A percentile compares a stretch with the other conserved stretches of the same genome.
Evolutionary conservation across 2,113 vertebrate genomes (phyloP).

Genomic region (Saguinus imperator): DNA sequence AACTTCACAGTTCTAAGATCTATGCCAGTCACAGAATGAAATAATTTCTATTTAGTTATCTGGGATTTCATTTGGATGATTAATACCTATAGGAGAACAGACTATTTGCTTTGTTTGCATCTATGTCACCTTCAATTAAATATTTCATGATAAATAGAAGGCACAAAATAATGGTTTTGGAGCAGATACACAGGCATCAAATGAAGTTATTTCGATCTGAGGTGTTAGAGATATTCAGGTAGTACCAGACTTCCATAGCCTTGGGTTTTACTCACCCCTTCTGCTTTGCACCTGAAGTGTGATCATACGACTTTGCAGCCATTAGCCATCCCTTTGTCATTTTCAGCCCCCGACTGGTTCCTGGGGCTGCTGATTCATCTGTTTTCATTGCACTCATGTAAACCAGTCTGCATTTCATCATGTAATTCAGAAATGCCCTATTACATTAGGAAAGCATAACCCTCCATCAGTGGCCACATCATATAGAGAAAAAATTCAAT

Average conservation of each 20-base stretch:
- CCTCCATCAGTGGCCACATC: background rate
- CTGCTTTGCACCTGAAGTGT: background rate
- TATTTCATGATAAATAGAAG: background rate
- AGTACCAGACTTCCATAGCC: background rate
- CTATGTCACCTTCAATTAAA: background rate
- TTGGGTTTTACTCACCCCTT: background rate
- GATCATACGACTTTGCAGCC: background rate
- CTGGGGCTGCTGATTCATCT: background rate
- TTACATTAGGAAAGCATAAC: background rate
- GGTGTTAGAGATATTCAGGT: background rate
- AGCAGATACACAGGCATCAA: background rate
- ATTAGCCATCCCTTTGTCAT: background rate
- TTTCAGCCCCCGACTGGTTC: background rate
- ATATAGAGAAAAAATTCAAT: background rate
- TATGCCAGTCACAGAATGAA: constrained; percentile 49
- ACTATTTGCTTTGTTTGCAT: constrained; percentile 44
- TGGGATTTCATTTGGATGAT: constrained; percentile 18
- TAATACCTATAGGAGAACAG: background rate
- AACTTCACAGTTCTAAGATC: constrained; percentile 56
- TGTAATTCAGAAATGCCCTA: background rate
- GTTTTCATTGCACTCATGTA: background rate
- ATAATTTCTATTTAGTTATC: constrained; percentile 18
- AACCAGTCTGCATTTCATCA: constrained; percentile 17
- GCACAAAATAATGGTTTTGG: background rate
- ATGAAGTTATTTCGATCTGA: background rate